phyloP scores from a whole-genome alignment of 2,797 vertebrate genomes.

The Holocentrus rufus region DNA sequence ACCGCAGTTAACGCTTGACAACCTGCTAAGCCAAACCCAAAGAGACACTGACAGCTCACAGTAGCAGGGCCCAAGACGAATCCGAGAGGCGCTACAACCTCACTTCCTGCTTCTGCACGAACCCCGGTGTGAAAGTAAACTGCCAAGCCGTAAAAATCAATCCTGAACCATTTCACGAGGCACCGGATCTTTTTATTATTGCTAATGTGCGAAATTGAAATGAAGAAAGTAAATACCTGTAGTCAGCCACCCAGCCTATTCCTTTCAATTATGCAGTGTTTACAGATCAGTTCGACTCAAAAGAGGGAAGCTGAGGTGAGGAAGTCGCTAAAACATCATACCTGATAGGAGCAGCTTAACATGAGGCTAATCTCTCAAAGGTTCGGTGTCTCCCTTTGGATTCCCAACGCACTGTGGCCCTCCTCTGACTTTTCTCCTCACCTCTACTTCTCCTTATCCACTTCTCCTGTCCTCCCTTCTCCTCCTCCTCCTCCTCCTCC shows the following conservation, averaged over 20 bases:
- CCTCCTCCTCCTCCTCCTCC: conserved; percentile 2
- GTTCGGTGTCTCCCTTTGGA: conserved; percentile 20
- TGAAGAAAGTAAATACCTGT: conserved; percentile 15
- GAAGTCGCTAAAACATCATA: conserved; percentile 25
- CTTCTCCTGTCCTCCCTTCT: conserved; percentile 24
- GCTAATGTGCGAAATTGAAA: conserved; percentile 25
- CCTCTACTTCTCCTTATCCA: conserved; percentile 13
- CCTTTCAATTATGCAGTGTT: conserved; percentile 20
- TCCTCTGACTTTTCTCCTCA: conserved; percentile 29
- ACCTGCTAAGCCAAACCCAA: neutral
- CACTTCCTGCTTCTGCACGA: conserved; percentile 4
- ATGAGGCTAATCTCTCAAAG: conserved; percentile 37
- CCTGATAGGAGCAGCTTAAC: conserved; percentile 40
- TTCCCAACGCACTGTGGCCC: conserved; percentile 10
- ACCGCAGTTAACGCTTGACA: neutral
- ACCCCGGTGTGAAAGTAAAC: neutral
- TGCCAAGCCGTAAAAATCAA: conserved; percentile 12
- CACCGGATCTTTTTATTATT: neutral
- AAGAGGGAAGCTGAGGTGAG: conserved; percentile 9
- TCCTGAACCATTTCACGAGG: conserved; percentile 6
- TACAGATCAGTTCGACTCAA: conserved; percentile 10
- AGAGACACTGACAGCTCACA: conserved; percentile 8
- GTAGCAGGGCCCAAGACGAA: neutral
- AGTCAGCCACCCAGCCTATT: conserved; percentile 13
- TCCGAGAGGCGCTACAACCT: neutral